Evolutionary conservation across 1,140 invertebrate species (phyloP), one percentile per base, ranked within the genome.

Genomic region (Cyclargus thomasi): DNA sequence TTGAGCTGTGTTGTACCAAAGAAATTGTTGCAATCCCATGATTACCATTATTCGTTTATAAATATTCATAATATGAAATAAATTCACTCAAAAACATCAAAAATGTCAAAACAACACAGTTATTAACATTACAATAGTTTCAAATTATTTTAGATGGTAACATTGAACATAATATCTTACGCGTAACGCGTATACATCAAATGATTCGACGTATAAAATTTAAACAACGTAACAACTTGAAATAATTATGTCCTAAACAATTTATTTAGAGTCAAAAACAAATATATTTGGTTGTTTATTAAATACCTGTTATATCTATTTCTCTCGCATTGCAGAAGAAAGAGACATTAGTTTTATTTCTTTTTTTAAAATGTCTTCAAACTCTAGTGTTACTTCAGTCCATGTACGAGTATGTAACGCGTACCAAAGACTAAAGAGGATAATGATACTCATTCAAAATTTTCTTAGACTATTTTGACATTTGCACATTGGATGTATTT

Each of bases 1-100:
- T 77, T 77, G 75, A 77, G 75, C 75, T 67, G 53, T 62, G 64
- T 70, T 70, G 75, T 70, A 73, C 75, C 75, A 77, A 77, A 75
- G n/a, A 11, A 66, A 35, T 62, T 62, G 62, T 18, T 68, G 71
- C 71, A 67, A 71, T 66, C 65, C 47, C 16, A 11, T 17, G 18
- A 36, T 66, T 57, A 59, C 22, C 53, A 39, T 64, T 73, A 69
- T 63, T 29, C 36, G 22, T 67, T 67, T 35, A 67, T 59, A 21
- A 67, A 20, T 67, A 47, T 64, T 64, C 21, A 16, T 21, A 47
- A 47, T 47, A 47, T 47, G 39, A 47, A 47, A 47, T 47, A 47
- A 47, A 47, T 47, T 47, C 14, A 47, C 14, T 47, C 6, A 47
- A 47, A 47, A 47, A 47, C 39, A 47, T 47, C 14, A 14, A 47